Evolutionary conservation across 2,888 invertebrate genomes (phyloP), one percentile per base, ranked within the genome.

Genomic region (Tricholauxania praeusta): DNA sequence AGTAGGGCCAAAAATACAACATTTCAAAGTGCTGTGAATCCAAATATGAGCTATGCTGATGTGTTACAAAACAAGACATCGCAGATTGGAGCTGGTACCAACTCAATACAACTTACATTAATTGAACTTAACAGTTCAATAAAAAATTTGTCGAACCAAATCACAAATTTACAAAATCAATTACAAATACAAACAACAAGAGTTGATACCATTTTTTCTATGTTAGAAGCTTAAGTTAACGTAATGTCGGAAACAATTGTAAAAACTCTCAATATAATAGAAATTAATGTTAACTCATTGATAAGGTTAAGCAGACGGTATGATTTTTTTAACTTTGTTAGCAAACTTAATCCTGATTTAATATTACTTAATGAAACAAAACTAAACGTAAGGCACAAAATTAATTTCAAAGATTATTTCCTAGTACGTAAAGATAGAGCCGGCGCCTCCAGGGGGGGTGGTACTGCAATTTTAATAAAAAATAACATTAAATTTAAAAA

Each of bases 161-260:
- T 72, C 22, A 60, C 57, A 60, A 74, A 66, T 53, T 49, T 72
- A 1, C 67, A 65, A 48, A 74, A 74, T 62, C 72, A 74, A 32
- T 32, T 71, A 3, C 55, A 73, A 19, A 7, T 70, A 32, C 67
- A 74, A 71, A 22, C 51, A 53, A 51, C 68, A 14, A 57, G 68
- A 59, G 65, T 72, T 6, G 65, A 72, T 53, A 68, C 63, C 28
- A 60, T 71, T 65, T 72, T 72, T 15, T 70, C n/a, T 0, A 5
- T 53, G 7, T 12, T 70, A 48, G 32, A 70, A n/a, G 39, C 7
- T 12, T 52, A 15, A 60, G 14, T 17, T 53, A 6, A 28, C 1
- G 3, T 3, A 28, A 28, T 28, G 28, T 3, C 28, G 0, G 19
- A 55, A 28, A 6, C 15, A 32, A 52, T 17, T 14, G 19, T 47